Evolutionary conservation across 2,888 invertebrate species (phyloP).

Genomic region (Apeira syringaria): DNA sequence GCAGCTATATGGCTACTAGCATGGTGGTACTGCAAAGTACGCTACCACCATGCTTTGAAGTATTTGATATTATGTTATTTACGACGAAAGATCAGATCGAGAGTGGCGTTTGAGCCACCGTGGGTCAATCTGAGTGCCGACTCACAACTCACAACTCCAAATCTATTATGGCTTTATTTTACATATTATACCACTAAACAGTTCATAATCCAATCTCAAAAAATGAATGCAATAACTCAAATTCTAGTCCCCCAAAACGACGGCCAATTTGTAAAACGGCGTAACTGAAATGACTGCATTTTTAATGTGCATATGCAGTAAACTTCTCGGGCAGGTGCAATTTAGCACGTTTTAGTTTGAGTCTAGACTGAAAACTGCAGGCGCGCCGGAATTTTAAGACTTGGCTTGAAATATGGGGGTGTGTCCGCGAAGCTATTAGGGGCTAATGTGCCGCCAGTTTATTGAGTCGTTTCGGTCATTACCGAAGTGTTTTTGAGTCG

Average conservation of each 20-base stretch:
- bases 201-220: background rate
- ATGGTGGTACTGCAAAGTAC: too few relatives aligned
- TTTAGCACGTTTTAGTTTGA: slow-evolving; percentile 38
- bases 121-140: too few relatives aligned
- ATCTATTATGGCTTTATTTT: too few relatives aligned
- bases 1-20: too few relatives aligned
- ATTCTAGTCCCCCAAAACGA: slow-evolving; percentile 15
- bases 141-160: too few relatives aligned
- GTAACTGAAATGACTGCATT: slow-evolving; percentile 39
- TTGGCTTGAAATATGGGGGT: slow-evolving; percentile 38
- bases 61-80: too few relatives aligned
- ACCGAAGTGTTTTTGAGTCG: slow-evolving; percentile 10
- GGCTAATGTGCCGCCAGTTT: slow-evolving; percentile 24
- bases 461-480: slow-evolving; percentile 19
- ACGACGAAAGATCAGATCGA: too few relatives aligned
- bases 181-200: too few relatives aligned
- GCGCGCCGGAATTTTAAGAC: slow-evolving; percentile 46
- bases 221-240: slow-evolving; percentile 5
- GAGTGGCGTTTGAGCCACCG: too few relatives aligned
- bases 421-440: slow-evolving; percentile 25
- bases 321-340: slow-evolving; percentile 35
- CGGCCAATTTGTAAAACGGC: slow-evolving; percentile 20
- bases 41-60: too few relatives aligned
- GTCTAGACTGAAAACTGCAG: slow-evolving; percentile 43
- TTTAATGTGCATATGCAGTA: slow-evolving; percentile 42